Percentiles rank a stretch among this genome's conserved stretches.
These are phyloP conservation scores for Carabus problematicus DNA, from an alignment of 2,888 invertebrate genomes.

Conservation along the genomic window DNA sequence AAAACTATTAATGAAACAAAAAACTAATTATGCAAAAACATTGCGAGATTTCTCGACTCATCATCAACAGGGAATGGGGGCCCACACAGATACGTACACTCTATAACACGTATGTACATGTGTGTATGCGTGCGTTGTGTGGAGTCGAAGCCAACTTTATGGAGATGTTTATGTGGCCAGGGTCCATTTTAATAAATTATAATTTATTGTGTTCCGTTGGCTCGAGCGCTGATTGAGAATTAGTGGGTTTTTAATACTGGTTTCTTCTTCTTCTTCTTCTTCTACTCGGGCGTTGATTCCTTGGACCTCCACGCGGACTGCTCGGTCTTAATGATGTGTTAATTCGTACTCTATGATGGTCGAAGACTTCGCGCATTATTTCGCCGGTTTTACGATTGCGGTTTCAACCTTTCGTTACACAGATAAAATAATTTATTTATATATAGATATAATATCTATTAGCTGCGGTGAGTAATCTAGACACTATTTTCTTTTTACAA, in stretches of 20 bases:
- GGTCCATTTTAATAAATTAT: slow-evolving; percentile 46
- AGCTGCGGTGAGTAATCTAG: too few relatives aligned
- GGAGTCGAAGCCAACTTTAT: neutral
- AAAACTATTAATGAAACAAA: too few relatives aligned
- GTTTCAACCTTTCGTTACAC: neutral
- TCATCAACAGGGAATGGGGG: too few relatives aligned
- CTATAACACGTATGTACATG: neutral
- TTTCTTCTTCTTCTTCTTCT: too few relatives aligned
- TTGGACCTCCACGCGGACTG: slow-evolving; percentile 2
- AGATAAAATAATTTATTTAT: too few relatives aligned
- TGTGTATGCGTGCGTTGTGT: neutral
- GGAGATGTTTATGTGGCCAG: neutral
- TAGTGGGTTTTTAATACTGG: slow-evolving; percentile 42
- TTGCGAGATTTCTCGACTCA: too few relatives aligned
- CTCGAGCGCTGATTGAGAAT: slow-evolving; percentile 45
- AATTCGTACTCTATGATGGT: slow-evolving; percentile 9
- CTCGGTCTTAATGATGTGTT: slow-evolving; percentile 15
- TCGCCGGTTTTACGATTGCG: too few relatives aligned
- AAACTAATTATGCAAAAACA: too few relatives aligned
- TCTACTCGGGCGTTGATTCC: neutral
- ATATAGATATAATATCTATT: too few relatives aligned
- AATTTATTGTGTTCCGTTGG: slow-evolving; percentile 46
- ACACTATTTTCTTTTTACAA: too few relatives aligned
- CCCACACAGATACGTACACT: neutral
- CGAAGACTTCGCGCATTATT: too few relatives aligned